These are phyloP conservation scores for Campaea margaritaria DNA, from an alignment of 2,888 invertebrate genomes.

Conservation along the genomic window DNA sequence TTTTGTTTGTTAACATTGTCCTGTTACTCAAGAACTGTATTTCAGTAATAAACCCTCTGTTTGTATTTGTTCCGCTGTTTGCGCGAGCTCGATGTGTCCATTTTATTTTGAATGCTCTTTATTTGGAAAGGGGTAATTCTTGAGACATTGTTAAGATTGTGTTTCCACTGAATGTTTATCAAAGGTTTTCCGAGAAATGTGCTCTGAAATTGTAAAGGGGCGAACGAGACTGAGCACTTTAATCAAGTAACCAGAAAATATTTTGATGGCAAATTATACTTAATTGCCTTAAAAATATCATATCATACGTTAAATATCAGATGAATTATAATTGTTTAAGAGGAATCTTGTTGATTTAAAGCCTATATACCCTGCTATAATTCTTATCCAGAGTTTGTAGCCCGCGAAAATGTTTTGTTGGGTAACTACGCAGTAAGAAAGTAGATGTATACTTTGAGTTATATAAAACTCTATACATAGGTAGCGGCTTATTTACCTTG, in stretches of 20 bases:
- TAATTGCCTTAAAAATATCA: too few relatives aligned
- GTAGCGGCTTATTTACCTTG: constrained; percentile 74
- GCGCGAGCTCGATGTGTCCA: constrained; percentile 35
- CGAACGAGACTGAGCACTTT: neutral
- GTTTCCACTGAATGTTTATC: constrained; percentile 4
- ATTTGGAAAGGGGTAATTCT: constrained; percentile 33
- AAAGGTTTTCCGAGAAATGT: neutral
- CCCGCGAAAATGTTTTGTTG: neutral
- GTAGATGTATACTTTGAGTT: constrained; percentile 60
- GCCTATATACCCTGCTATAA: neutral
- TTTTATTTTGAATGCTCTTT: constrained; percentile 35
- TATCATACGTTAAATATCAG: neutral
- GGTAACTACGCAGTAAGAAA: constrained; percentile 46
- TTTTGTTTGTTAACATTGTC: constrained; percentile 76
- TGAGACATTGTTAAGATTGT: constrained; percentile 32
- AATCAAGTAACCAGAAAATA: neutral
- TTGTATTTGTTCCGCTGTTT: constrained; percentile 46
- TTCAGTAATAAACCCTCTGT: constrained; percentile 50
- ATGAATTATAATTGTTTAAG: neutral
- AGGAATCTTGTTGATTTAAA: neutral
- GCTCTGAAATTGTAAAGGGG: constrained; percentile 3
- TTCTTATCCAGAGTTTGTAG: neutral
- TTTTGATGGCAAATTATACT: too few relatives aligned
- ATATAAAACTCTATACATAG: constrained; percentile 74
- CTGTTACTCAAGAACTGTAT: constrained; percentile 60